Evolutionary conservation across 1,140 invertebrate genomes (phyloP).

Genomic region (Drosophila parvula): DNA sequence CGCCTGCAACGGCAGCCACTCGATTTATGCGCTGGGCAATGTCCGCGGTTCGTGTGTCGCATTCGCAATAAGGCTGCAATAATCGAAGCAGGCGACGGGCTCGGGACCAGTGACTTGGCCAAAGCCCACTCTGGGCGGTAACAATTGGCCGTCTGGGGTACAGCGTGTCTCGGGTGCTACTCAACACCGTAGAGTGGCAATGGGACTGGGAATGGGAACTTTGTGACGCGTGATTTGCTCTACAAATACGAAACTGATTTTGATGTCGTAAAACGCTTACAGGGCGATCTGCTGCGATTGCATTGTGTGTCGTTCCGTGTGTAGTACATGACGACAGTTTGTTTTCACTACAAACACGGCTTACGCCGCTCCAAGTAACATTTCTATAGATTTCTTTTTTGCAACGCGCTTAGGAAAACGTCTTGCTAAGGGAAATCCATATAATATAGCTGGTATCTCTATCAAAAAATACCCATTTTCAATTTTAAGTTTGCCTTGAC

Average conservation of each 20-base stretch:
- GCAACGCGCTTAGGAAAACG: conserved; percentile 18
- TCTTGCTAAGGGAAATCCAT: neutral
- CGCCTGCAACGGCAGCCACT: conserved; percentile 13
- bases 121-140: conserved; percentile 11
- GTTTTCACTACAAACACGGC: conserved; percentile 22
- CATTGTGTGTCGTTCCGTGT: conserved; percentile 6
- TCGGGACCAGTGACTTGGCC: neutral
- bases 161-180: conserved; percentile 5
- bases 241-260: conserved; percentile 38
- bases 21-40: conserved; percentile 42
- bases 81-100: conserved; percentile 2
- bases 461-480: conserved; percentile 18
- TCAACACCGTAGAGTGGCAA: conserved; percentile 1
- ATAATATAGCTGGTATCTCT: conserved; percentile 3
- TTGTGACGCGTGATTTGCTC: conserved; percentile 36
- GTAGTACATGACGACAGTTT: conserved; percentile 27
- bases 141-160: conserved; percentile 15
- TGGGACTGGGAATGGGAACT: conserved; percentile 22
- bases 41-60: conserved; percentile 52
- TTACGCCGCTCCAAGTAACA: conserved; percentile 11
- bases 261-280: conserved; percentile 37
- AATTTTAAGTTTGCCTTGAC: conserved; percentile 32
- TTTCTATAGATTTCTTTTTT: conserved; percentile 18
- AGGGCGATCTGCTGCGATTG: conserved; percentile 26
- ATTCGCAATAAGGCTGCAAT: conserved; percentile 43